Base-by-base conservation (phyloP, 2,113 vertebrate genomes). In the Ciconia maguari region DNA sequence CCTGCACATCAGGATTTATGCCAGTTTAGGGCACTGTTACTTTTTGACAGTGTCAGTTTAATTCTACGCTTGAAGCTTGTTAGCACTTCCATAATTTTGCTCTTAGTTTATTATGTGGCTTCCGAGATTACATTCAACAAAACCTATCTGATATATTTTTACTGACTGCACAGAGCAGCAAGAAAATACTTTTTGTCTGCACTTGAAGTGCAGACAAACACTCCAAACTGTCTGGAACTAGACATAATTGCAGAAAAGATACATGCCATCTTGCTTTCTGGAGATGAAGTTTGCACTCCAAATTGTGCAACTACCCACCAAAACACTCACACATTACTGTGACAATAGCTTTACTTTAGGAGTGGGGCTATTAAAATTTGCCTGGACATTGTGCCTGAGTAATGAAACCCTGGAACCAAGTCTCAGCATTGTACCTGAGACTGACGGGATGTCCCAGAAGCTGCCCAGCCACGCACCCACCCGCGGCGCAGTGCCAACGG, bases 221-320 rank as follows among this genome's bases (percentile, higher is more conserved):
- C 51, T 83, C 29, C 38, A 30, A 72, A 34, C 24, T 49, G 9
- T 14, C n/a, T 74, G 55, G 57, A 81, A 65, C 41, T 9, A 89
- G 36, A 38, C 5, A 13, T 13, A 27, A 51, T 51, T 36, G 16
- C 38, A 57, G 49, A 74, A 83, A 51, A 88, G 21, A 42, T 22
- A 6, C 36, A 20, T 46, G 19, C 13, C 0, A 0, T 49, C 41
- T 71, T 0, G 0, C 60, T 60, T 49, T 75, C 42, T 51, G 34
- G 30, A 24, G 13, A 57, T 41, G 17, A 88, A 85, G 8, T 75
- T 79, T 52, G 34, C 36, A 27, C 32, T 68, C 54, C 30, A 41
- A 79, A 62, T 69, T 55, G 64, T 65, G 16, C 30, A 49, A 71
- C 26, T 80, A 80, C 29, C 19, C 52, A 34, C 16, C 38, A 60